Percentiles rank a stretch among this genome's conserved stretches.
These are phyloP conservation scores for Pseudomyrmex dendroicus DNA, from an alignment of 1,140 invertebrate species.

Conservation along the genomic window DNA sequence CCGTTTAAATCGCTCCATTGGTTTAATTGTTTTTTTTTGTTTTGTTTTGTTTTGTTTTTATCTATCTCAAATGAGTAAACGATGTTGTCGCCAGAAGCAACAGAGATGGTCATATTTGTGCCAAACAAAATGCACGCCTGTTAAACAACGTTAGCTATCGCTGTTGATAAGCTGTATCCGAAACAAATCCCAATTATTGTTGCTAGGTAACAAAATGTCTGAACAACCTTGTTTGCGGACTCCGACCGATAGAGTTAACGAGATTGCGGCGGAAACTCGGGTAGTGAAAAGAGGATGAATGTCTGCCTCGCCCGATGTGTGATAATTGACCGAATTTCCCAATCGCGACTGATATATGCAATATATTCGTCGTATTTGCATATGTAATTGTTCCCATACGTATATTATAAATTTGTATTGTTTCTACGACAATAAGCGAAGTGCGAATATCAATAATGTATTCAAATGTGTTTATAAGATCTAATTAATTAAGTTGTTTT, in stretches of 20 bases:
- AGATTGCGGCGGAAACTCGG: not conserved
- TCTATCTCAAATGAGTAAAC: constrained; percentile 4
- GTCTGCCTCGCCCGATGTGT: not conserved
- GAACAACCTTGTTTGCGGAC: constrained; percentile 5
- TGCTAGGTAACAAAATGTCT: constrained; percentile 21
- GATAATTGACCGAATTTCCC: constrained; percentile 29
- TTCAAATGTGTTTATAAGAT: not conserved
- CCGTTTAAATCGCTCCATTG: not conserved
- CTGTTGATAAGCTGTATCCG: constrained; percentile 5
- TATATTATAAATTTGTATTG: not conserved
- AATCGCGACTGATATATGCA: not conserved
- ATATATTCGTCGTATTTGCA: constrained; percentile 9
- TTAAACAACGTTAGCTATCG: not conserved
- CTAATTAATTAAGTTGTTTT: constrained; percentile 10
- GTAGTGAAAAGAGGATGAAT: not conserved
- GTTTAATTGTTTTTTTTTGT: not conserved
- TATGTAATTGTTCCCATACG: not conserved
- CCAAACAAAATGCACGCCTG: not conserved
- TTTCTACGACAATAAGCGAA: not conserved
- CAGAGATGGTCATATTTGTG: not conserved
- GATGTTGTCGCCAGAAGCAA: not conserved
- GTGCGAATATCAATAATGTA: not conserved
- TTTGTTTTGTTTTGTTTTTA: too few relatives aligned
- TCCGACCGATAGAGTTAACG: not conserved
- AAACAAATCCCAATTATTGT: constrained; percentile 4